Percentiles rank a stretch among this genome's conserved stretches.
These are phyloP conservation scores for Microchrysa polita DNA, from an alignment of 2,888 invertebrate species.

Conservation along the genomic window DNA sequence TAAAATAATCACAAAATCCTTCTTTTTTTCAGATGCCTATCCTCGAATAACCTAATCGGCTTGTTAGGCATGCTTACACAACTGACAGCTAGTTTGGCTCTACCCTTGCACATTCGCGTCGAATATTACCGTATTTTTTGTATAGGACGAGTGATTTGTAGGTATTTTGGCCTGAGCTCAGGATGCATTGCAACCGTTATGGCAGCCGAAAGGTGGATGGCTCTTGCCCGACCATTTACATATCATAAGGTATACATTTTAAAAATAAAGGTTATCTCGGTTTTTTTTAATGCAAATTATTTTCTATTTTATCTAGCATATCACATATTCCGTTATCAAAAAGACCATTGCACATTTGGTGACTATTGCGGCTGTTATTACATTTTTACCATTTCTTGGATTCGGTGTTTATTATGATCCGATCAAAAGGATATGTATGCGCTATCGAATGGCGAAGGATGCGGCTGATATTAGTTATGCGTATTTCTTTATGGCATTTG, in stretches of 20 bases:
- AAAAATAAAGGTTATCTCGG: conserved; percentile 6
- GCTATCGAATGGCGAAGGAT: conserved; percentile 77
- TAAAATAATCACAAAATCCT: no score
- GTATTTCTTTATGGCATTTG: conserved; percentile 78
- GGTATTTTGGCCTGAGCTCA: conserved; percentile 86
- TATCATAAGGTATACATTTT: conserved; percentile 81
- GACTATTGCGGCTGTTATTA: conserved; percentile 74
- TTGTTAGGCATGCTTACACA: conserved; percentile 80
- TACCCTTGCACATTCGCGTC: conserved; percentile 57
- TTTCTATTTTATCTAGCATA: conserved; percentile 70
- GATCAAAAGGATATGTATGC: conserved; percentile 67
- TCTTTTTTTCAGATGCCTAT: conserved; percentile 72
- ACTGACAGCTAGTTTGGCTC: conserved; percentile 68
- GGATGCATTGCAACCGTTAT: conserved; percentile 89
- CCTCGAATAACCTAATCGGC: conserved; percentile 82
- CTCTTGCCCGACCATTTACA: conserved; percentile 84
- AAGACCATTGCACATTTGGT: conserved; percentile 76
- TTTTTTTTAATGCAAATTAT: neutral
- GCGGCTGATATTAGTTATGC: conserved; percentile 77
- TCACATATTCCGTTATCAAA: conserved; percentile 81
- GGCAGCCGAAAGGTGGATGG: conserved; percentile 88
- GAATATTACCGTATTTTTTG: conserved; percentile 60
- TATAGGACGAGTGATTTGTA: conserved; percentile 72
- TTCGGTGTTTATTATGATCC: conserved; percentile 77
- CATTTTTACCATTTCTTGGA: conserved; percentile 79